Percentiles rank a stretch among this genome's conserved stretches.
phyloP scores from a whole-genome alignment of 2,888 invertebrate species.

The Cantharis flavilabris region DNA sequence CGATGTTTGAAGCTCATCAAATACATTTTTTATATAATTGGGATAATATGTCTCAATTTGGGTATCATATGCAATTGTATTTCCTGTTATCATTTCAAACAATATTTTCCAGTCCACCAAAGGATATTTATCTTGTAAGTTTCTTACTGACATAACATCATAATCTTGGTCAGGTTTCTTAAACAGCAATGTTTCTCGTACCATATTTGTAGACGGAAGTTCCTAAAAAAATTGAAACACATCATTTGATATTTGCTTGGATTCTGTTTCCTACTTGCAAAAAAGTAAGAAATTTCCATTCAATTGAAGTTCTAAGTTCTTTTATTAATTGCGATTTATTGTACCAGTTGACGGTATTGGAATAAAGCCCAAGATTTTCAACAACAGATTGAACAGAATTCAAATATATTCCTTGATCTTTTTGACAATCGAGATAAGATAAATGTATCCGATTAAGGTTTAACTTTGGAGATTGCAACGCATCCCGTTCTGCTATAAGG shows the following conservation, averaged over 20 bases:
- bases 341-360: constrained; percentile 1
- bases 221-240: constrained; percentile 14
- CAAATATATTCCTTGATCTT: constrained; percentile 34
- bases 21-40: constrained; percentile 31
- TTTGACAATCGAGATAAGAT: constrained; percentile 33
- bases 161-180: constrained; percentile 15
- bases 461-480: constrained; percentile 25
- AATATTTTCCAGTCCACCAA: constrained; percentile 38
- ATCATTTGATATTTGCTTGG: neutral
- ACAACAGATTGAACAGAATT: constrained; percentile 35
- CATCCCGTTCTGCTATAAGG: constrained; percentile 27
- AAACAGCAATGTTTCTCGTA: constrained; percentile 18
- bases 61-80: constrained; percentile 15
- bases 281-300: constrained; percentile 36
- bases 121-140: constrained; percentile 34
- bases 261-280: constrained; percentile 29
- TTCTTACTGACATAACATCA: constrained; percentile 23
- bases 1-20: constrained; percentile 6
- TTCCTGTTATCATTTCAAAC: constrained; percentile 35
- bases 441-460: constrained; percentile 35
- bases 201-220: constrained; percentile 23
- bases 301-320: constrained; percentile 32
- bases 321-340: constrained; percentile 21
- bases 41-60: constrained; percentile 38
- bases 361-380: constrained; percentile 32